Evolutionary conservation across 2,113 vertebrate species (phyloP), one percentile per base, ranked within the genome.

Genomic region (Chaenocephalus aceratus): DNA sequence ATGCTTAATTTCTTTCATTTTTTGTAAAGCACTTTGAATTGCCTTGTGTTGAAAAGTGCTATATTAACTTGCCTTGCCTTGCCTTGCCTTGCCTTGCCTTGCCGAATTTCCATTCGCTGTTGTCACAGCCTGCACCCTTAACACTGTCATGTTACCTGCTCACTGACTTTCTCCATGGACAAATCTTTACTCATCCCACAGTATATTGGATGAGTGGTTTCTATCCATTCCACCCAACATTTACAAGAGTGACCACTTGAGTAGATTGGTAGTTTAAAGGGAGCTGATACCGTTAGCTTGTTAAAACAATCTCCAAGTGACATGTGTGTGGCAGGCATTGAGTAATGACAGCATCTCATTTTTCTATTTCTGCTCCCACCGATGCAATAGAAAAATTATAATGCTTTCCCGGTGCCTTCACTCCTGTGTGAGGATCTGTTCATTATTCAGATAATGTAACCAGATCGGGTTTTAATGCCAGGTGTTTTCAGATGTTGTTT

Each of bases 81-180:
- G 21, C 21, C 21, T 21, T 21, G 21, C 21, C 21, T 21, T 21
- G 21, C 21, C 21, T 21, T 21, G 21, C 21, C 21, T 21, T 21
- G 21, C 21, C 21, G 21, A 21, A 21, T 86, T 90, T 72, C 73
- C 68, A 77, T 77, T 82, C 69, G 15, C 56, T 68, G 59, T 36
- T 86, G 79, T 90, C 85, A 90, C 68, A 53, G 79, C 69, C 45
- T 82, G 72, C 65, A 80, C 74, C 69, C 75, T 82, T 86, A 80
- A 75, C 51, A 34, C 71, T 84, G 71, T 74, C 80, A 75, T 69
- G 70, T 85, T 77, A 66, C 52, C 51, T 48, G 15, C 57, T 60
- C 45, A 48, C 66, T 48, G 18, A 23, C 56, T 88, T 79, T 63
- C 79, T 65, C 60, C 53, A 44, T 36, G 54, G 51, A 59, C 21